Evolutionary conservation across 2,113 vertebrate species (phyloP).

Genomic region (Xiphophorus hellerii): DNA sequence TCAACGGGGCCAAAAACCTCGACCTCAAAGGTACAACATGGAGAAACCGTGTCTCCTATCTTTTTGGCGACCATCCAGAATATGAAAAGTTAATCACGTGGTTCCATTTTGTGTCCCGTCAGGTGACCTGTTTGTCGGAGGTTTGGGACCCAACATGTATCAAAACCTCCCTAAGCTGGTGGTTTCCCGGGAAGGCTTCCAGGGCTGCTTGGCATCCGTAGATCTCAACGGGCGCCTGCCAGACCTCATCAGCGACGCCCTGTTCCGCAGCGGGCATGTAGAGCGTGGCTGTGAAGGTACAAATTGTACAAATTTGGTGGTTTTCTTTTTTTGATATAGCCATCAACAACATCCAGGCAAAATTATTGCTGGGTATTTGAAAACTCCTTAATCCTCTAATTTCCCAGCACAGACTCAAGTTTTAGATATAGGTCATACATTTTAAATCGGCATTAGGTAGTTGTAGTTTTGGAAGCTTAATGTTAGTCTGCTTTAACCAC

Average conservation of each 20-base stretch:
- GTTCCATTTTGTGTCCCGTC: neutral
- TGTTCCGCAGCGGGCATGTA: conserved; percentile 94
- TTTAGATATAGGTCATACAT: too few species aligned
- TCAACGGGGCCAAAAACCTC: conserved; percentile 97
- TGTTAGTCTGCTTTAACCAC: too few species aligned
- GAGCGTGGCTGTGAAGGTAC: conserved; percentile 98
- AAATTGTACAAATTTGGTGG: conserved; percentile 2
- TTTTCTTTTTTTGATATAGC: neutral
- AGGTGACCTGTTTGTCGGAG: conserved; percentile 96
- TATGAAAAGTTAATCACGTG: neutral
- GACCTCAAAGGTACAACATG: conserved; percentile 91
- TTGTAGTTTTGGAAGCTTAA: too few species aligned
- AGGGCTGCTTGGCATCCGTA: conserved; percentile 95
- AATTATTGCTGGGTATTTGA: neutral
- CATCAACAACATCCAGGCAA: neutral
- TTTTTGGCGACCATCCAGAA: neutral
- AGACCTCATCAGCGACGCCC: conserved; percentile 93
- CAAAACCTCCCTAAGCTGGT: conserved; percentile 96
- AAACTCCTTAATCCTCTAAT: neutral
- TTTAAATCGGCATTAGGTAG: too few species aligned
- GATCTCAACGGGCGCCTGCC: conserved; percentile 96
- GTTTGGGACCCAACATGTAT: conserved; percentile 95
- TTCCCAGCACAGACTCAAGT: too few species aligned
- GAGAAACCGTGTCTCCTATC: neutral
- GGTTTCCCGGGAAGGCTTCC: conserved; percentile 95